phyloP scores from a whole-genome alignment of 1,140 invertebrate species.

The Cyclargus thomasi region DNA sequence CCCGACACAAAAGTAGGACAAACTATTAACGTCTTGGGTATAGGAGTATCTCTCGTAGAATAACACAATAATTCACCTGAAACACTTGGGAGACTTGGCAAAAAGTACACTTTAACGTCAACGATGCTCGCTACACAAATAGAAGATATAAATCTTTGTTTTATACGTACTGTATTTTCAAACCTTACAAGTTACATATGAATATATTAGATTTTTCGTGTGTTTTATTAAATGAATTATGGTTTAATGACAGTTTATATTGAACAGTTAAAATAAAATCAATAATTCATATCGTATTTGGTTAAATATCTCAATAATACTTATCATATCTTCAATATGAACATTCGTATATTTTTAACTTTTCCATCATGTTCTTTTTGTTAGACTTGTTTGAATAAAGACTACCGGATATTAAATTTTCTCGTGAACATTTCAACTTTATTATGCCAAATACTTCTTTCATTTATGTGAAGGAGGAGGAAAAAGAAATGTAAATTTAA shows the following conservation, averaged over 20 bases:
- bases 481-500: background rate
- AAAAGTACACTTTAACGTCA: background rate
- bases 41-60: slow-evolving; percentile 8
- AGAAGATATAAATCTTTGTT: background rate
- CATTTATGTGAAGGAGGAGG: background rate
- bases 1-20: slow-evolving; percentile 4
- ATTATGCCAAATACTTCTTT: slow-evolving; percentile 3
- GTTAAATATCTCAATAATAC: background rate
- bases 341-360: background rate
- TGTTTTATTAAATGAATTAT: no score
- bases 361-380: background rate
- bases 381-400: slow-evolving; percentile 1
- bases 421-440: background rate
- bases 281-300: no score
- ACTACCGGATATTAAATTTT: slow-evolving; percentile 1
- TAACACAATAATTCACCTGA: slow-evolving; percentile 3
- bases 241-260: no score
- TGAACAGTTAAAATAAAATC: no score
- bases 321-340: background rate
- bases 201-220: no score
- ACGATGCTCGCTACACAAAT: background rate
- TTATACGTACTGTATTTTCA: no score
- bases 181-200: no score
- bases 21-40: slow-evolving; percentile 13
- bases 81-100: background rate